phyloP scores from a whole-genome alignment of 2,113 vertebrate species.

The Spea multiplicata region DNA sequence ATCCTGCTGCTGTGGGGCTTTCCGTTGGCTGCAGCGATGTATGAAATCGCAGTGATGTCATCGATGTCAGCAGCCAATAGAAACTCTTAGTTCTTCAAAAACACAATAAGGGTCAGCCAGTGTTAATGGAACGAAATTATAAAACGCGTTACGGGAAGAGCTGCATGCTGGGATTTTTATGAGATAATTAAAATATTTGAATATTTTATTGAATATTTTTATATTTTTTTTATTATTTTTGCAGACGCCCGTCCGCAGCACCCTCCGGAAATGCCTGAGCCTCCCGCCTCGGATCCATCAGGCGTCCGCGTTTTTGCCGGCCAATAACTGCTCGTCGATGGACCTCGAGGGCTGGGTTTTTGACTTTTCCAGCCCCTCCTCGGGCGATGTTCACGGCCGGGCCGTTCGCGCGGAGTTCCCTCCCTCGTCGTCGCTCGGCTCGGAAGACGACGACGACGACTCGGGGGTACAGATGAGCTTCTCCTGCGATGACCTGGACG shows the following conservation, averaged over 20 bases:
- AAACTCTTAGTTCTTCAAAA: no score
- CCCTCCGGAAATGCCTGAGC: conserved; percentile 68
- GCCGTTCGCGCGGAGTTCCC: conserved; percentile 8
- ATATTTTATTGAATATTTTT: not conserved
- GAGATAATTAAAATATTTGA: not conserved
- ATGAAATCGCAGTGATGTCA: no score
- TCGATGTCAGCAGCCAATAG: no score
- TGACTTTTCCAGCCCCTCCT: conserved; percentile 59
- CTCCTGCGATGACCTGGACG: conserved; percentile 6
- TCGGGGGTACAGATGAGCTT: conserved; percentile 41
- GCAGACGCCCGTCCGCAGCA: conserved; percentile 54
- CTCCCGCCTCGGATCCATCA: conserved; percentile 55
- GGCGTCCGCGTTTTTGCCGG: conserved; percentile 41
- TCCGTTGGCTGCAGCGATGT: no score
- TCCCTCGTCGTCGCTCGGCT: conserved; percentile 43
- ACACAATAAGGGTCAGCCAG: no score
- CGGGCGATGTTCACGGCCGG: conserved; percentile 29
- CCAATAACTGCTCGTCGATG: conserved; percentile 57
- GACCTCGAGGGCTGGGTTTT: conserved; percentile 70
- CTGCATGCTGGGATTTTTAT: not conserved
- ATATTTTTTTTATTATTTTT: not conserved
- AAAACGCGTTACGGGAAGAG: not conserved
- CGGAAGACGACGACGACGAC: conserved; percentile 32
- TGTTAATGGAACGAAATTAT: no score
- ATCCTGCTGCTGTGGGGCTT: no score